Conservation (phyloP, 35 echinoderm and acorn worm genomes). For the Chiridota heheva region DNA sequence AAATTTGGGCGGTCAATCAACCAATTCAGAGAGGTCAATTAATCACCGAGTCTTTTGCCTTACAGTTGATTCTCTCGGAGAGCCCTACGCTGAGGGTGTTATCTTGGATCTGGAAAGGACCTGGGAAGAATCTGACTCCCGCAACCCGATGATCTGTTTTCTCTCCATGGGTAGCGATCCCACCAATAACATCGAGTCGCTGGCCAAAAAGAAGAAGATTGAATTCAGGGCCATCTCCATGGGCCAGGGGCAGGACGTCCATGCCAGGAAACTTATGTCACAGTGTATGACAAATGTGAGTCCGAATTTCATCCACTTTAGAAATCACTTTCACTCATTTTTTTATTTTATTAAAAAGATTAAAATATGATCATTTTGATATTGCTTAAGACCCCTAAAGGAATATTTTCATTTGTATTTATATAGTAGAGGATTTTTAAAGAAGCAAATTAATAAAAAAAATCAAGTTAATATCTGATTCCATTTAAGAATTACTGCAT, state of each 20-base stretch:
- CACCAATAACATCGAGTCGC: slow-evolving; percentile 75
- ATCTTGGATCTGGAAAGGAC: slow-evolving; percentile 86
- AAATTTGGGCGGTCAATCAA: too few species aligned
- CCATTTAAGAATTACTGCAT: too few species aligned
- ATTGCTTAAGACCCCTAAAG: neutral
- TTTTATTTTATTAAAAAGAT: too few species aligned
- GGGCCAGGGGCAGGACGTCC: slow-evolving; percentile 96
- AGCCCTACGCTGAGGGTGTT: slow-evolving; percentile 79
- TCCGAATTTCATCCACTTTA: neutral
- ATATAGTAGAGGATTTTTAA: too few species aligned
- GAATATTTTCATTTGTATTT: too few species aligned
- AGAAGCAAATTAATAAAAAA: too few species aligned
- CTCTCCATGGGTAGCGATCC: slow-evolving; percentile 96
- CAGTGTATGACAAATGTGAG: slow-evolving; percentile 91
- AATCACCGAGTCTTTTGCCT: too few species aligned
- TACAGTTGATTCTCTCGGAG: slow-evolving; percentile 83
- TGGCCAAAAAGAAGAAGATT: slow-evolving; percentile 93
- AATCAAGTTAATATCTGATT: too few species aligned
- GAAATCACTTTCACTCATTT: too few species aligned
- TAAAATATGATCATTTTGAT: neutral
- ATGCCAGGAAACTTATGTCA: slow-evolving; percentile 82
- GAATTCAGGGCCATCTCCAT: slow-evolving; percentile 92
- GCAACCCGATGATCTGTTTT: slow-evolving; percentile 87
- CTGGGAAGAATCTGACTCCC: slow-evolving; percentile 88
- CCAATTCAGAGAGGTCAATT: too few species aligned